Evolutionary conservation across 2,113 vertebrate species (phyloP), one percentile per base, ranked within the genome.

Genomic region (Cairina moschata): DNA sequence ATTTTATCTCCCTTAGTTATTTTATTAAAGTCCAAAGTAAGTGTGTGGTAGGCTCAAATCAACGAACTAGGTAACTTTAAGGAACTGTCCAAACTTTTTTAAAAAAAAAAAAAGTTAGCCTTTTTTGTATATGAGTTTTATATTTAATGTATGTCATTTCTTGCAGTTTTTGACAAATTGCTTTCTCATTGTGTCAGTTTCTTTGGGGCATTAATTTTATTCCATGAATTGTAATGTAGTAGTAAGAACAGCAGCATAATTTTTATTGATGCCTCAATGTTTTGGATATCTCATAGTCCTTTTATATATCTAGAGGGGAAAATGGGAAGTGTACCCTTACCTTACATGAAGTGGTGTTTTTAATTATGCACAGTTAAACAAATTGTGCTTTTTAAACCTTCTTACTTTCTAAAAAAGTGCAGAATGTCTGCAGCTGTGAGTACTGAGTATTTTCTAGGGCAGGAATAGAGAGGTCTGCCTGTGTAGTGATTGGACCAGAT

Each of bases 61-160:
- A 73, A 90, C 83, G 76, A 97, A 93, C 50, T 96, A 93, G 95
- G 84, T 95, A 72, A 96, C 94, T 95, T 95, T 96, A 96, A 97
- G 81, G 62, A 95, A 95, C 83, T 85, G 34, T 92, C 89, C 52
- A 34, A 82, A 89, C 87, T 95, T 93, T 92, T 86, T 86, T 36
- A 36, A 36, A 72, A 23, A 69, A 1, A 56, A 91, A 90, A 93
- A n/a, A 88, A 26, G 20, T 74, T 80, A 86, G 44, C 55, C 32
- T 80, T 96, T 96, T 98, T 97, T 97, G 83, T 97, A 95, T 91
- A 93, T 97, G 88, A 90, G 95, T 97, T 98, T 98, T 98, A 54
- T 98, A 98, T 98, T 96, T 97, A 97, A 98, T 92, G 88, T 96
- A 86, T 83, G 38, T 81, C 78, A 85, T 97, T 93, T 95, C 95